Evolutionary conservation across 2,113 vertebrate genomes (phyloP), one percentile per base, ranked within the genome.

Genomic region (Plestiodon gilberti): DNA sequence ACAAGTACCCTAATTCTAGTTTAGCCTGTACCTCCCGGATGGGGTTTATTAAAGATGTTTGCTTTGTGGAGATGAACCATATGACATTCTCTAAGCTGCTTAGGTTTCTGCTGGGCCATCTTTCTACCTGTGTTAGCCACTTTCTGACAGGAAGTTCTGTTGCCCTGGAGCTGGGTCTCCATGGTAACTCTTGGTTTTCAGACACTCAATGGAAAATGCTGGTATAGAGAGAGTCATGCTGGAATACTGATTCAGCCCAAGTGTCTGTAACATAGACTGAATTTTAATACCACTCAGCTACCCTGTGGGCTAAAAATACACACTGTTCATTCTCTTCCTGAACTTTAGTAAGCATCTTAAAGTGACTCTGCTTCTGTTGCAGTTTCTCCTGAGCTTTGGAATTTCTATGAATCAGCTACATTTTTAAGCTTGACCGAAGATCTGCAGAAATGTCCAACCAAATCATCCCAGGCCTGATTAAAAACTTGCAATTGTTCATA

Each of bases 141-240:
- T 85, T 94, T 92, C 91, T 28, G 10, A 89, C 73, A 90, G 90
- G 91, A 92, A 95, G 90, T 89, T 94, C 84, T 75, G 96, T 96
- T 96, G 96, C 96, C 96, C 96, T 92, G 95, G 94, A 92, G 90
- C 96, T 92, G 91, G 76, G 93, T 97, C 95, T 95, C 96, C 96
- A 97, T 97, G 96, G 96, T 95, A 97, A 97, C 97, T 30, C 67
- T 92, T 91, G 94, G 89, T 95, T 96, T 94, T 93, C 95, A 97
- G 96, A 95, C 96, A 96, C 94, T 95, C 94, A 94, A 96, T 96
- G 95, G 96, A 93, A 95, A 95, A 86, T 64, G 94, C 96, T 94
- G 94, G 96, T 91, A 89, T 90, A 78, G 93, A 93, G 95, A 96
- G 87, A 95, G 85, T 95, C 85, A 93, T 91, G 94, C 92, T 94